A percentile compares a stretch with the other conserved stretches of the same genome.
phyloP scores from a whole-genome alignment of 2,888 invertebrate genomes.

The Epsilonema sp. region DNA sequence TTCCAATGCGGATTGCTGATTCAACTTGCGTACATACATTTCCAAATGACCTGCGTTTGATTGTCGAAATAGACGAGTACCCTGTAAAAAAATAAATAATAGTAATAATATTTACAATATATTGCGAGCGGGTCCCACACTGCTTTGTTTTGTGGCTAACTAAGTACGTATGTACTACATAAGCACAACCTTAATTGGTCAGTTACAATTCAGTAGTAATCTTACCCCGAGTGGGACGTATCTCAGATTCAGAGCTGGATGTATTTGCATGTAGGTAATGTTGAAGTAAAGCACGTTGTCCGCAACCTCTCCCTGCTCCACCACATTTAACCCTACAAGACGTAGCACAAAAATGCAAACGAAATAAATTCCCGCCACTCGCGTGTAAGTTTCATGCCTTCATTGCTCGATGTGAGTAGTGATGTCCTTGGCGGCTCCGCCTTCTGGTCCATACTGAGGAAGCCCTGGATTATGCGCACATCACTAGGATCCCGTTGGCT shows the following conservation, averaged over 20 bases:
- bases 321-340: conserved; percentile 18
- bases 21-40: not conserved
- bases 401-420: conserved; percentile 24
- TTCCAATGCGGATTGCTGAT: not conserved
- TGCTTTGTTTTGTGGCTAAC: too few species aligned
- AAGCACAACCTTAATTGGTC: too few species aligned
- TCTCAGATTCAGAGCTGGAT: conserved; percentile 12
- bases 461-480: conserved; percentile 21
- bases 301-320: conserved; percentile 22
- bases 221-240: not conserved
- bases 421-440: conserved; percentile 24
- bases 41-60: not conserved
- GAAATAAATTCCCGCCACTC: not conserved
- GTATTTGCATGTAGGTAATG: conserved; percentile 28
- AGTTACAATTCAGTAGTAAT: too few species aligned
- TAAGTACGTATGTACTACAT: too few species aligned
- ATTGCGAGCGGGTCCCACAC: too few species aligned
- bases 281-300: conserved; percentile 25
- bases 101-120: too few species aligned
- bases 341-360: not conserved
- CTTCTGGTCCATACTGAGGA: conserved; percentile 24
- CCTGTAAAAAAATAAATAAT: not conserved
- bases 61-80: not conserved
- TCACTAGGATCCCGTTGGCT: conserved; percentile 10
- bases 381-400: conserved; percentile 12